These are phyloP conservation scores for Grapholita molesta DNA, from an alignment of 1,140 invertebrate species.

Conservation along the genomic window DNA sequence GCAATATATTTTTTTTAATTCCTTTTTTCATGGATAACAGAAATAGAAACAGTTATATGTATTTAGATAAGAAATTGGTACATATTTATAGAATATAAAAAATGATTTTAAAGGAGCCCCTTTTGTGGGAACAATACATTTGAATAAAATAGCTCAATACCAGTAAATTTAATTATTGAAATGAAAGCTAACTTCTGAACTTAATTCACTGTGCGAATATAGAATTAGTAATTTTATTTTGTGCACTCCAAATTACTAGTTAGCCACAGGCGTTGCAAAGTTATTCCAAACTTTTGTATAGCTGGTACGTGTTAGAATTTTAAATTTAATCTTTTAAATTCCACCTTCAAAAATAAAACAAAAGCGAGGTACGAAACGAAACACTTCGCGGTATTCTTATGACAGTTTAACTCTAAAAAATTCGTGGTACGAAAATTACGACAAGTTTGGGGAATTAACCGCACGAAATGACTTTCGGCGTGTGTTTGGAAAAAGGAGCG, in stretches of 20 bases:
- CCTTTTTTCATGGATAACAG: too few species aligned
- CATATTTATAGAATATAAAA: too few species aligned
- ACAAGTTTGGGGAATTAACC: constrained; percentile 49
- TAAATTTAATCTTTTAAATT: constrained; percentile 15
- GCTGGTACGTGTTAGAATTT: constrained; percentile 12
- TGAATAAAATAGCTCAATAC: background rate
- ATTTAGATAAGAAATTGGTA: too few species aligned
- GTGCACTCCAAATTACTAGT: background rate
- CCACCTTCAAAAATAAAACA: background rate
- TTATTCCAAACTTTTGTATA: constrained; percentile 15
- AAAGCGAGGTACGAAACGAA: constrained; percentile 13
- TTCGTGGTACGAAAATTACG: background rate
- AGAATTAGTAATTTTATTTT: background rate
- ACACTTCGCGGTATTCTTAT: constrained; percentile 17
- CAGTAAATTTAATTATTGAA: background rate
- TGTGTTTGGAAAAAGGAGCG: constrained; percentile 54
- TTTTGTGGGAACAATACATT: too few species aligned
- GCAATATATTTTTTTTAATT: too few species aligned
- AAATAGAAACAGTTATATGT: too few species aligned
- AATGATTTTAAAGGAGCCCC: too few species aligned
- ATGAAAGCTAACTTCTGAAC: background rate
- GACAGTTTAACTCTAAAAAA: constrained; percentile 15
- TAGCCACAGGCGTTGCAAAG: constrained; percentile 16
- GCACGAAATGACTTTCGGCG: constrained; percentile 56
- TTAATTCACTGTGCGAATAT: background rate